These are phyloP conservation scores for Irena cyanogastra DNA, from an alignment of 2,113 vertebrate genomes.

Conservation along the genomic window DNA sequence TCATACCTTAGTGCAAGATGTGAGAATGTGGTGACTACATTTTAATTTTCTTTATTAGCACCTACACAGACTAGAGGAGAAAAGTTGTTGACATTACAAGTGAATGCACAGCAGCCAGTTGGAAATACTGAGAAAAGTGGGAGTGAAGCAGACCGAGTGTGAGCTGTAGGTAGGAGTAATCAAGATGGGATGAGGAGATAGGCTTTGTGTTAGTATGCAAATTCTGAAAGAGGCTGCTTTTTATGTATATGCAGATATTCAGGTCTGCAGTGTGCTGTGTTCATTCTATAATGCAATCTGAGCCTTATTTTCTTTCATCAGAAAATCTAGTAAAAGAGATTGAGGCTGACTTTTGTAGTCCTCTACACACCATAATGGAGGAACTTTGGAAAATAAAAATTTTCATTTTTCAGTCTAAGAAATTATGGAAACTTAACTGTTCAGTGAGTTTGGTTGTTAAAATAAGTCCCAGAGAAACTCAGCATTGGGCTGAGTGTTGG, in stretches of 20 bases:
- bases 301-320: background rate
- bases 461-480: background rate
- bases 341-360: background rate
- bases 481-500: background rate
- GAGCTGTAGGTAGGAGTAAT: background rate
- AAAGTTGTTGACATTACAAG: background rate
- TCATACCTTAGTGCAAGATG: background rate
- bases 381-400: background rate
- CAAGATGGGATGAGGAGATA: background rate
- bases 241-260: background rate
- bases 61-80: background rate
- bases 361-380: background rate
- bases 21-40: background rate
- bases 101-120: background rate
- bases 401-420: background rate
- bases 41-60: background rate
- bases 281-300: background rate
- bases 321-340: background rate
- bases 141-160: background rate
- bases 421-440: background rate
- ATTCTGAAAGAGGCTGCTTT: background rate
- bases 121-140: background rate
- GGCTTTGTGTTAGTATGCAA: conserved; percentile 18
- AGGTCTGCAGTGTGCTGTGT: background rate
- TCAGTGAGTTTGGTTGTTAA: background rate